These are phyloP conservation scores for Grammomys surdaster DNA, from an alignment of 2,113 vertebrate species.

Conservation along the genomic window DNA sequence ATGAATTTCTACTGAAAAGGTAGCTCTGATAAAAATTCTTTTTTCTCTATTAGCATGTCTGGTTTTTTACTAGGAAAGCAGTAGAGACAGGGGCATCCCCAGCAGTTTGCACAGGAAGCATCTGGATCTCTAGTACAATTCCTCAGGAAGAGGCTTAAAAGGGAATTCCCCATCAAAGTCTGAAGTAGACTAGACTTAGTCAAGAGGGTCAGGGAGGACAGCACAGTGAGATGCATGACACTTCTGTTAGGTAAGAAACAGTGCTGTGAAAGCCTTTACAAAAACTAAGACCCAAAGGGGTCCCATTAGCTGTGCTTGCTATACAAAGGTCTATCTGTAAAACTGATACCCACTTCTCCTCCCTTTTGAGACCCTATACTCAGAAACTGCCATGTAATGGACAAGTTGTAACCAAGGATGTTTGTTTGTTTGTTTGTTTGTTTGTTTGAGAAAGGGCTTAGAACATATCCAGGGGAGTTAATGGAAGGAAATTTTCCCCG, in stretches of 20 bases:
- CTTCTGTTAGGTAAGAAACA: conserved; percentile 17
- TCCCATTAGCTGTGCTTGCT: not conserved
- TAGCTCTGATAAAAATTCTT: conserved; percentile 18
- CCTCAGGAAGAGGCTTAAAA: conserved; percentile 8
- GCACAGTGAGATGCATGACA: not conserved
- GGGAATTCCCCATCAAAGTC: conserved; percentile 65
- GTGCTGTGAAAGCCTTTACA: not conserved
- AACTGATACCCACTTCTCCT: not conserved
- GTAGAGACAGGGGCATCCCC: conserved; percentile 17
- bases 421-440: not conserved
- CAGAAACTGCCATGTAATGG: not conserved
- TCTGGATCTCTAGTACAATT: conserved; percentile 40
- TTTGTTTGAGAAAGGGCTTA: conserved; percentile 20
- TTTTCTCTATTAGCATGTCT: not conserved
- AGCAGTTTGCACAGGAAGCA: not conserved
- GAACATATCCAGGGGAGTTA: not conserved
- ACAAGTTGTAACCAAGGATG: not conserved
- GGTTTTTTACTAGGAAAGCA: conserved; percentile 23
- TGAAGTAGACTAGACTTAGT: not conserved
- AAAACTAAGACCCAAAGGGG: conserved; percentile 44
- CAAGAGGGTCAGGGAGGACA: conserved; percentile 18
- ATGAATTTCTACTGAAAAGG: not conserved
- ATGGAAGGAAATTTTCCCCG: not conserved
- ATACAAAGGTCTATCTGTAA: not conserved
- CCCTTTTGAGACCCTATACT: not conserved